phyloP scores from a whole-genome alignment of 2,113 vertebrate species.

The Parus major region DNA sequence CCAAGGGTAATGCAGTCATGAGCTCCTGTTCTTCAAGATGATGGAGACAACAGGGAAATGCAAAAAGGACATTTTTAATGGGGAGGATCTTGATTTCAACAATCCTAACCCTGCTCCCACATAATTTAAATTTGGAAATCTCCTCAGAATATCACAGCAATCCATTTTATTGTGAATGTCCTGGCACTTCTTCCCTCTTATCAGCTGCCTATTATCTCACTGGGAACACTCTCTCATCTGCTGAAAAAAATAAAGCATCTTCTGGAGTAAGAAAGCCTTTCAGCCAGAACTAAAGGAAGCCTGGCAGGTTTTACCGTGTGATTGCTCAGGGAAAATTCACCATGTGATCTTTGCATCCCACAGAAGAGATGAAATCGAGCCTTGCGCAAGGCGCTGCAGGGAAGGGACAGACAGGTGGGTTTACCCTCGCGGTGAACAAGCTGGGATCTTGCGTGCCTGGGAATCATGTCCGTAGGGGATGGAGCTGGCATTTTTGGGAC shows the following conservation, averaged over 20 bases:
- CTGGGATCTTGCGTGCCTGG: conserved; percentile 11
- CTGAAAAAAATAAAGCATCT: neutral
- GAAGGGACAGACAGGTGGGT: neutral
- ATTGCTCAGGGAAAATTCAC: neutral
- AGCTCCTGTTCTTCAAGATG: neutral
- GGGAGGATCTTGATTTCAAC: neutral
- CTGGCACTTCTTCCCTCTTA: neutral
- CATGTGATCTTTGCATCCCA: neutral
- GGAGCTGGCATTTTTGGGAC: conserved; percentile 33
- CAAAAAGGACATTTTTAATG: neutral
- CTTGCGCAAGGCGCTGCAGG: conserved; percentile 18
- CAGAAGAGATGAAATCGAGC: neutral
- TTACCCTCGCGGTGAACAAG: neutral
- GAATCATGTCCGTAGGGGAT: conserved; percentile 47
- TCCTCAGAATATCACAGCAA: neutral
- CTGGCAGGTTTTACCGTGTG: neutral
- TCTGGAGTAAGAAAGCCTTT: neutral
- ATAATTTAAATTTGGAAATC: neutral
- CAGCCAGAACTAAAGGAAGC: neutral
- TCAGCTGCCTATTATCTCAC: neutral
- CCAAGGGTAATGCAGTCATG: neutral
- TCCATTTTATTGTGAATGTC: neutral
- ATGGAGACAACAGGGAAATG: neutral
- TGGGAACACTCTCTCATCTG: neutral
- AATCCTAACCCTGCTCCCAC: neutral